Base-by-base conservation (phyloP, 2,888 invertebrate species). In the Drosophila rellima region DNA sequence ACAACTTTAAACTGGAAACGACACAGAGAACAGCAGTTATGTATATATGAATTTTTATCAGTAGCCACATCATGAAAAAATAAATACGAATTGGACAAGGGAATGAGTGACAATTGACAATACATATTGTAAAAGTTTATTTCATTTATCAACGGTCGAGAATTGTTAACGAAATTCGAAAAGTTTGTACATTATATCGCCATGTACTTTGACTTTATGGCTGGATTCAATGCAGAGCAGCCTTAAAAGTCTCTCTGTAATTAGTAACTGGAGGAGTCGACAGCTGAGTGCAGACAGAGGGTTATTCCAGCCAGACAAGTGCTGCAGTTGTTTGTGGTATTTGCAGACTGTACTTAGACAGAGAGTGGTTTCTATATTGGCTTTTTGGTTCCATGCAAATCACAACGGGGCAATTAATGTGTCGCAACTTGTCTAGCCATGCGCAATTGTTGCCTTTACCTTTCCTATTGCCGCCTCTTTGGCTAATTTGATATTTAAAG, bases 401-500 rank as follows among this genome's bases (percentile, higher is more conserved):
- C 82, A 77, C 82, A 74, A 61, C 20, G 82, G 88, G 54, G 80
- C 86, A 74, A 88, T 83, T 88, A 86, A 88, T 68, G 64, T 70
- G 68, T 70, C 84, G 56, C 73, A 76, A 73, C 72, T 83, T 63
- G 76, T 79, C 86, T 88, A 72, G 82, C 88, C 83, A 74, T 54
- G 45, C 48, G 44, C 64, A 74, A 68, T 74, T 45, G 63, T 54
- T 67, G 60, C 50, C 33, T n/a, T 33, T 33, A 56, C 44, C 56
- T 35, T 35, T 54, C 10, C 37, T 20, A 17, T 56, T 52, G 51
- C 54, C 42, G 45, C 8, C 55, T 40, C 40, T 52, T 40, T 50
- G 68, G 51, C 71, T 77, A 72, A 85, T 85, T 82, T 77, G 55
- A 76, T 82, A 88, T 85, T 83, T 82, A 82, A 82, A 77, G 80